A percentile compares a stretch with the other conserved stretches of the same genome.
phyloP scores from a whole-genome alignment of 2,888 invertebrate species.

The Galeruca laticollis region DNA sequence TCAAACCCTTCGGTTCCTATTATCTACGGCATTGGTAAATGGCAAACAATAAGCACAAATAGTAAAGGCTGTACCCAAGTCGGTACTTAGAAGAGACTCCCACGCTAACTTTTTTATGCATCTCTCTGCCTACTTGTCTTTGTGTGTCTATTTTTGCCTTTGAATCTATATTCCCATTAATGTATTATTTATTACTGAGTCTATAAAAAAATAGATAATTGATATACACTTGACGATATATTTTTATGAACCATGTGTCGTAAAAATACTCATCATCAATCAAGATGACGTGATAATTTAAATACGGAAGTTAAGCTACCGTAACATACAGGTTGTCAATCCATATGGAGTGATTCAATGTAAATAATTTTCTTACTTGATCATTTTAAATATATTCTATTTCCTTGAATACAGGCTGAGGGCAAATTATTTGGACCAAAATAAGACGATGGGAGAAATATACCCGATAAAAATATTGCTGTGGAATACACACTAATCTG shows the following conservation, averaged over 20 bases:
- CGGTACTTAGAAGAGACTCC: conserved; percentile 38
- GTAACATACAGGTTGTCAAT: too few species aligned
- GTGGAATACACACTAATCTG: too few species aligned
- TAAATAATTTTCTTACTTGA: too few species aligned
- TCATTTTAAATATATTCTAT: too few species aligned
- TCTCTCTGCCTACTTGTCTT: conserved; percentile 37
- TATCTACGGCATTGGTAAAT: conserved; percentile 9
- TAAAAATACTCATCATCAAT: neutral
- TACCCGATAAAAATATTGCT: too few species aligned
- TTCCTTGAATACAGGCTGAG: too few species aligned
- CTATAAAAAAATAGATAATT: neutral
- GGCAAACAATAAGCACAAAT: conserved; percentile 37
- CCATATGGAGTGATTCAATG: too few species aligned
- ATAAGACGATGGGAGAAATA: too few species aligned
- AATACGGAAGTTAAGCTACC: too few species aligned
- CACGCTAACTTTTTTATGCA: conserved; percentile 20
- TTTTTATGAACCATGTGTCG: neutral
- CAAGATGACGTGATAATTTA: too few species aligned
- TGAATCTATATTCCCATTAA: conserved; percentile 4
- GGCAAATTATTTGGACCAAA: too few species aligned
- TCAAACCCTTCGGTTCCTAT: neutral
- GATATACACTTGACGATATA: neutral
- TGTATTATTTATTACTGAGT: conserved; percentile 13
- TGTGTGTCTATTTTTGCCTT: conserved; percentile 31
- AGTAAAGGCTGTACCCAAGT: conserved; percentile 31